A percentile compares a stretch with the other conserved stretches of the same genome.
phyloP scores from a whole-genome alignment of 2,113 vertebrate genomes.

The Gymnobelideus leadbeateri region DNA sequence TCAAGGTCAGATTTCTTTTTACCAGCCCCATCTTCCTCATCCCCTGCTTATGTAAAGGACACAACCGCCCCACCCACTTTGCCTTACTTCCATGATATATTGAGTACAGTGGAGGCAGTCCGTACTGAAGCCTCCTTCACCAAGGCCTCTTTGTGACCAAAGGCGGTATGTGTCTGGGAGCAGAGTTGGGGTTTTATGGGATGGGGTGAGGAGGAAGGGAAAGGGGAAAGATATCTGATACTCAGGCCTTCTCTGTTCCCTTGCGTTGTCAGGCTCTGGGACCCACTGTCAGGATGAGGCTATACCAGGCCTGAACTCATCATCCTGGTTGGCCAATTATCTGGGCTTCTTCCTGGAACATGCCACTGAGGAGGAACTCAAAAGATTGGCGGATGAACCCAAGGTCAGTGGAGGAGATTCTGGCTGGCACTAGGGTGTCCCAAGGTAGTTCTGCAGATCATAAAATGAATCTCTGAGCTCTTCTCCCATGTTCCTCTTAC shows the following conservation, averaged over 20 bases:
- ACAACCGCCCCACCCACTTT: background rate
- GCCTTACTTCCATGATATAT: background rate
- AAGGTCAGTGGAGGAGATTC: constrained; percentile 64
- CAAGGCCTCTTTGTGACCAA: background rate
- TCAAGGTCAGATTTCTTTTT: background rate
- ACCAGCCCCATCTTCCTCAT: background rate
- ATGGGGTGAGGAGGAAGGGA: background rate
- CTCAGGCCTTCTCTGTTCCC: background rate
- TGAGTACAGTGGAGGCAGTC: background rate
- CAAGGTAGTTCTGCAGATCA: background rate
- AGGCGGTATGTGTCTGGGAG: background rate
- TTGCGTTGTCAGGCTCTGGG: constrained; percentile 50
- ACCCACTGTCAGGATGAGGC: constrained; percentile 66
- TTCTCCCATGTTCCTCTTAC: background rate
- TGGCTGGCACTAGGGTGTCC: background rate
- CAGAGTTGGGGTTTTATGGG: background rate
- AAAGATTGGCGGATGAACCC: constrained; percentile 71
- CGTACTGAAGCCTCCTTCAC: background rate
- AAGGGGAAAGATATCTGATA: background rate
- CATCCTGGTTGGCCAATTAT: constrained; percentile 74
- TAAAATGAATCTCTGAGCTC: background rate
- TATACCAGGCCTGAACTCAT: constrained; percentile 42
- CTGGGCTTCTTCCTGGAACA: constrained; percentile 74
- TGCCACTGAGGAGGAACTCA: constrained; percentile 67
- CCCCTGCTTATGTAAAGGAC: background rate